These are phyloP conservation scores for Entosphenus tridentatus DNA, from an alignment of 2,113 vertebrate genomes.

Conservation along the genomic window DNA sequence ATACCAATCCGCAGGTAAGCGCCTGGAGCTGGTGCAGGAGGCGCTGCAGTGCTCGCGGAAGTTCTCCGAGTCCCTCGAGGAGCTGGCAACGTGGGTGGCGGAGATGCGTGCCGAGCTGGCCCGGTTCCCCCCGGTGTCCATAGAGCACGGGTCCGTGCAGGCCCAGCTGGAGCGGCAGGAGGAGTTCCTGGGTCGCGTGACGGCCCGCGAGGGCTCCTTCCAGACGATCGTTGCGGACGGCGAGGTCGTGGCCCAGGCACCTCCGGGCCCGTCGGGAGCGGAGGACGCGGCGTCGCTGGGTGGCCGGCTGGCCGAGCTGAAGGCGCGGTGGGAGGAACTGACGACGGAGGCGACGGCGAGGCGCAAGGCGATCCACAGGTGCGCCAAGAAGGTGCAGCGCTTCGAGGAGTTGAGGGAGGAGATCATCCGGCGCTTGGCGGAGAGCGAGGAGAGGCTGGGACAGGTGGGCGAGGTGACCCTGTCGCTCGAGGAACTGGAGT, in stretches of 20 bases:
- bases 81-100: conserved; percentile 67
- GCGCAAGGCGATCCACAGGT: conserved; percentile 39
- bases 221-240: conserved; percentile 72
- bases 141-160: conserved; percentile 37
- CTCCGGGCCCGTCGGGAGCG: background rate
- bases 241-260: conserved; percentile 36
- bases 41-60: conserved; percentile 81
- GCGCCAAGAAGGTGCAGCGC: conserved; percentile 49
- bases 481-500: conserved; percentile 43
- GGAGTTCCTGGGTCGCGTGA: conserved; percentile 56
- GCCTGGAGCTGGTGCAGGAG: conserved; percentile 70
- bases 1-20: conserved; percentile 35
- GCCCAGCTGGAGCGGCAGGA: conserved; percentile 50
- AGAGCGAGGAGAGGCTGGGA: conserved; percentile 33
- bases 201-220: conserved; percentile 70
- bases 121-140: conserved; percentile 37
- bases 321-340: conserved; percentile 57
- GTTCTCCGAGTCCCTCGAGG: conserved; percentile 94
- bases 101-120: conserved; percentile 28
- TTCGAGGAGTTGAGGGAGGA: conserved; percentile 48
- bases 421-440: conserved; percentile 49
- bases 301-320: conserved; percentile 36
- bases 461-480: conserved; percentile 39
- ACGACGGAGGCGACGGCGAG: conserved; percentile 35
- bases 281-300: conserved; percentile 51